Conservation (phyloP, 2,113 vertebrate genomes). For the Tichodroma muraria region DNA sequence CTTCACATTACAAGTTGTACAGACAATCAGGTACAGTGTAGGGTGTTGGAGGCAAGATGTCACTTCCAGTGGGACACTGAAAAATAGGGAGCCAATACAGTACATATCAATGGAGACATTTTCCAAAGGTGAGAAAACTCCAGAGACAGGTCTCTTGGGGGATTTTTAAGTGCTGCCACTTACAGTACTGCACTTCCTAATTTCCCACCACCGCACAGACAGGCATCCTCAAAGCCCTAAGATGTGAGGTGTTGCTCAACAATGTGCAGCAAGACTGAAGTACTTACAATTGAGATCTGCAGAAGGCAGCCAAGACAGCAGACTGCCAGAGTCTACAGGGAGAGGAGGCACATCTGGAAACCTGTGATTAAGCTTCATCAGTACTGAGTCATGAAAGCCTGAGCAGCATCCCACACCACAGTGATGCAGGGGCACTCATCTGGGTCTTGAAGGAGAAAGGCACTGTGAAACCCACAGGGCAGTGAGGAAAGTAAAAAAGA, state of each 20-base stretch:
- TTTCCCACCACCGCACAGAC: neutral
- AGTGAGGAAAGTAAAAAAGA: neutral
- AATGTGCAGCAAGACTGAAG: neutral
- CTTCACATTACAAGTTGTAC: neutral
- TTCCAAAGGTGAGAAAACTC: neutral
- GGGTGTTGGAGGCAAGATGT: neutral
- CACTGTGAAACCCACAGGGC: neutral
- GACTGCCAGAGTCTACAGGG: neutral
- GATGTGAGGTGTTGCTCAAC: neutral
- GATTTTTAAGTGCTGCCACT: neutral
- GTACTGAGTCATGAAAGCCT: neutral
- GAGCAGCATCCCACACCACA: neutral
- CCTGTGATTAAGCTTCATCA: neutral
- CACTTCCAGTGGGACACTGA: neutral
- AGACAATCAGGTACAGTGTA: neutral
- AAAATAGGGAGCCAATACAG: neutral
- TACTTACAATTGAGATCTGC: neutral
- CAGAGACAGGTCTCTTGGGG: neutral
- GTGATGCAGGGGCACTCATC: neutral
- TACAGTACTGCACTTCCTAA: neutral
- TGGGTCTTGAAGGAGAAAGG: neutral
- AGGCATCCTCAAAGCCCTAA: neutral
- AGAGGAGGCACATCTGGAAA: neutral
- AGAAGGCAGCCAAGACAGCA: neutral
- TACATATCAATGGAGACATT: accelerated